phyloP scores from a whole-genome alignment of 2,888 invertebrate species.

The Drosophila heteroneura region DNA sequence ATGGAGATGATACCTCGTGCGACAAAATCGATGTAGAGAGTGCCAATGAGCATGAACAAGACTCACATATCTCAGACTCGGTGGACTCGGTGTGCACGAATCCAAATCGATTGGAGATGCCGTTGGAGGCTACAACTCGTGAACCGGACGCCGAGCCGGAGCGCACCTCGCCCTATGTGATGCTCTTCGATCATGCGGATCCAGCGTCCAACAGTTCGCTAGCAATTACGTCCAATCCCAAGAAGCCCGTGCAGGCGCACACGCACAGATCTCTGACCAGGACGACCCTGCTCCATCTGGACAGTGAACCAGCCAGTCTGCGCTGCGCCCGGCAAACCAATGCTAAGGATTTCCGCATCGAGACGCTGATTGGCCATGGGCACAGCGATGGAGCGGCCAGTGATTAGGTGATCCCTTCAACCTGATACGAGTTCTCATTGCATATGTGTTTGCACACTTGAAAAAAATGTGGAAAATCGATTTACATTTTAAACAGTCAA shows the following conservation, averaged over 20 bases:
- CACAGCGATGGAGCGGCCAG: conserved; percentile 75
- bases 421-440: neutral
- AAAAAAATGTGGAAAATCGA: neutral
- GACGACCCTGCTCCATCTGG: conserved; percentile 58
- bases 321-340: conserved; percentile 77
- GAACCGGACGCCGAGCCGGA: conserved; percentile 43
- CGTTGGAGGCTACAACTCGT: conserved; percentile 49
- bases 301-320: conserved; percentile 74
- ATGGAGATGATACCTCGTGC: conserved; percentile 82
- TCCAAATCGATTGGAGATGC: conserved; percentile 71
- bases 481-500: neutral
- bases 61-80: conserved; percentile 84
- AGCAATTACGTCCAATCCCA: conserved; percentile 75
- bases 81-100: conserved; percentile 83
- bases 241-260: conserved; percentile 55
- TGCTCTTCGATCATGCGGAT: conserved; percentile 82
- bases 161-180: conserved; percentile 70
- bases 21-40: conserved; percentile 85
- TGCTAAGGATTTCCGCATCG: conserved; percentile 85
- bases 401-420: conserved; percentile 53
- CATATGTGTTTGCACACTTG: neutral
- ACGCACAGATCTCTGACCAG: conserved; percentile 36
- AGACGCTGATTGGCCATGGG: conserved; percentile 84
- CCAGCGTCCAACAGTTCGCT: conserved; percentile 73
- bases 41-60: conserved; percentile 83